Conservation (phyloP, 2,888 invertebrate species). For the Tetragonula carbonaria region DNA sequence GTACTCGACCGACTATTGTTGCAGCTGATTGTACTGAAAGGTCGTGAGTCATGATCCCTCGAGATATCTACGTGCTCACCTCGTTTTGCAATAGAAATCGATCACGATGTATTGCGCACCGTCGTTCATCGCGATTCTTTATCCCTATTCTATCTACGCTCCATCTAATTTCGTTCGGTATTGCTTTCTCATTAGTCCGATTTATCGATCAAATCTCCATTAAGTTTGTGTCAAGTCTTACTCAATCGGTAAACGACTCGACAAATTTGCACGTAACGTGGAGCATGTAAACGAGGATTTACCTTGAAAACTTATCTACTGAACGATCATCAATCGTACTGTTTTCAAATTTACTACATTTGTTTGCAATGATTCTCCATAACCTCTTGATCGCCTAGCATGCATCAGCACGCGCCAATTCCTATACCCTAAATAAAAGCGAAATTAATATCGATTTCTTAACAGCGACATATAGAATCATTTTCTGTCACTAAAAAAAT, state of each 20-base stretch:
- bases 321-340: not conserved
- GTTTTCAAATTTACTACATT: not conserved
- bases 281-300: not conserved
- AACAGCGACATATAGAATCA: no score
- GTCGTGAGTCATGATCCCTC: constrained; percentile 51
- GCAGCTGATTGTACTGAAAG: constrained; percentile 40
- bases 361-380: not conserved
- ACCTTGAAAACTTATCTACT: not conserved
- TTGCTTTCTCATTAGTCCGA: not conserved
- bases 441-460: no score
- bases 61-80: constrained; percentile 38
- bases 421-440: no score
- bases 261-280: not conserved
- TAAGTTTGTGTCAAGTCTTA: not conserved
- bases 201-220: not conserved
- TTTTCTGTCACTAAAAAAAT: no score
- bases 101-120: constrained; percentile 22
- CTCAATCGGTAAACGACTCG: not conserved
- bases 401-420: no score
- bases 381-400: no score
- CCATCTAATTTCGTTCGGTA: constrained; percentile 8
- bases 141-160: constrained; percentile 5
- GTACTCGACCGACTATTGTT: constrained; percentile 49
- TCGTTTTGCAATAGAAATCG: constrained; percentile 51
- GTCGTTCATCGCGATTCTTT: constrained; percentile 13